Base-by-base conservation (phyloP, 2,888 invertebrate species). In the Melanchra persicariae region DNA sequence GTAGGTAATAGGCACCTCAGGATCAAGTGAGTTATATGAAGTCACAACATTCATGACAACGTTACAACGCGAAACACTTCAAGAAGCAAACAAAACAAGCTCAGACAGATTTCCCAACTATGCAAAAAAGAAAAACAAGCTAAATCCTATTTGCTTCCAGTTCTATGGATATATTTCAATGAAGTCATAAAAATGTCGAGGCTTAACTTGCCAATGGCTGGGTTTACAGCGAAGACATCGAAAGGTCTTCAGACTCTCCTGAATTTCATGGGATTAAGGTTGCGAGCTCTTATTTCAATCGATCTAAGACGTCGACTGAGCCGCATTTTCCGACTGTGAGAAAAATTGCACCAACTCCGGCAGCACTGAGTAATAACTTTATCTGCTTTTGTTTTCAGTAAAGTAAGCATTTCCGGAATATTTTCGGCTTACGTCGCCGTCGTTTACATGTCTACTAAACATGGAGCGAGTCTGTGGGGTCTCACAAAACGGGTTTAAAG, bases 181-280 rank as follows among this genome's bases (percentile, higher is more conserved):
- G 94, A 94, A 93, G 90, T 88, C 93, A 83, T 92, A 93, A 88
- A 92, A 94, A 89, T 91, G 93, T 84, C 83, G 87, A 79, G 90
- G 88, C 91, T 93, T 92, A 91, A 88, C 89, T 92, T 90, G 91
- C 91, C 90, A 92, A 92, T 90, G 90, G 85, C 87, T 88, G 92
- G 92, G 93, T 93, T 93, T 91, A 89, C 91, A 85, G 85, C 85
- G 85, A 89, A 91, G 90, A 92, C 94, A 88, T 89, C 88, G 92
- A 78, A 88, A 91, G 94, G 94, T 93, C 94, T 94, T 94, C 92
- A 84, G 86, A 89, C 87, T 89, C 90, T 89, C 87, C 87, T 90
- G 89, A 92, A 91, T 91, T 91, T 91, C 87, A 88, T 86, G 78
- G 90, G 92, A 93, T 93, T 93, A 92, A 81, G 84, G 87, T 79